These are phyloP conservation scores for Drosophila teissieri DNA, from an alignment of 1,140 invertebrate genomes.

Conservation along the genomic window DNA sequence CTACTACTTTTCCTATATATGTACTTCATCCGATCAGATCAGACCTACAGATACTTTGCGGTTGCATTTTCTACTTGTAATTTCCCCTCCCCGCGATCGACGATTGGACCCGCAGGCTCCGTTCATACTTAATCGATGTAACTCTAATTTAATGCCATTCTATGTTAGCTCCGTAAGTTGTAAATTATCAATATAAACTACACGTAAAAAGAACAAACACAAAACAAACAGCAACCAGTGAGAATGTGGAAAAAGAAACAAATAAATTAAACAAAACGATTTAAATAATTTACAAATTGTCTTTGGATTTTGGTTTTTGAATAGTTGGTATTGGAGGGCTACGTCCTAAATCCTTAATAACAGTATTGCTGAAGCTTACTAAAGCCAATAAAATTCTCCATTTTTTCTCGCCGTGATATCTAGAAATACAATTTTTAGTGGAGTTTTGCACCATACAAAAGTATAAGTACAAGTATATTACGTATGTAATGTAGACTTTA, in stretches of 20 bases:
- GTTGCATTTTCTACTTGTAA: slow-evolving; percentile 51
- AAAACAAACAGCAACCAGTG: slow-evolving; percentile 67
- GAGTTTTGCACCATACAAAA: too few relatives aligned
- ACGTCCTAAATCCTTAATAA: too few relatives aligned
- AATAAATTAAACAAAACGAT: slow-evolving; percentile 75
- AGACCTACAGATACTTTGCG: slow-evolving; percentile 57
- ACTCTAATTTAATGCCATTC: slow-evolving; percentile 81
- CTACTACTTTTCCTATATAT: slow-evolving; percentile 32
- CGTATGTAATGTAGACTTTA: too few relatives aligned
- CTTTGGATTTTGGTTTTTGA: background rate
- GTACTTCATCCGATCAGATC: slow-evolving; percentile 26
- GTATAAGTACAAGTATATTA: too few relatives aligned
- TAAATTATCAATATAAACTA: slow-evolving; percentile 80
- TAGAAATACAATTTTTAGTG: too few relatives aligned
- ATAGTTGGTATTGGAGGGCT: background rate
- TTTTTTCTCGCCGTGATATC: too few relatives aligned
- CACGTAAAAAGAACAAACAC: slow-evolving; percentile 57
- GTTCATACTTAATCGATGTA: slow-evolving; percentile 73
- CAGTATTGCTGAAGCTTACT: too few relatives aligned
- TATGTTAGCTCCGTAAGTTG: slow-evolving; percentile 78
- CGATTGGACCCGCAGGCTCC: slow-evolving; percentile 42
- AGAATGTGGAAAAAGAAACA: slow-evolving; percentile 75
- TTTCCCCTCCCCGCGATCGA: slow-evolving; percentile 24
- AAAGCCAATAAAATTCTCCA: too few relatives aligned
- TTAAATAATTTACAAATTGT: slow-evolving; percentile 34